phyloP scores from a whole-genome alignment of 2,888 invertebrate species.

The Lithophane leautieri region DNA sequence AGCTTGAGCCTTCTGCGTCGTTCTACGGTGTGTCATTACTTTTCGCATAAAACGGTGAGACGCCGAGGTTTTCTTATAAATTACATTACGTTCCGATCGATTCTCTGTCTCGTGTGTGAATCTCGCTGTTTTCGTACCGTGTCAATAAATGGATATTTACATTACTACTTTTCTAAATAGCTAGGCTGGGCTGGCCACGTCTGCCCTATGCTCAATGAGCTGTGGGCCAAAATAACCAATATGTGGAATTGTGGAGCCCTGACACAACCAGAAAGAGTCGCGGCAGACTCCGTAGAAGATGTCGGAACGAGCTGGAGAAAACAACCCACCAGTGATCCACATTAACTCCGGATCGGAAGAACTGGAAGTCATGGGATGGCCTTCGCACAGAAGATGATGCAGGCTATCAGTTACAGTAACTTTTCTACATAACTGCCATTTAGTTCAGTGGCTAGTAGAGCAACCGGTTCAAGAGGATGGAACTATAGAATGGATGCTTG shows the following conservation, averaged over 20 bases:
- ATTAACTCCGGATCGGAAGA: neutral
- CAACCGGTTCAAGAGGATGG: neutral
- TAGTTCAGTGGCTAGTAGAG: neutral
- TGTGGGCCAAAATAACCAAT: too few species aligned
- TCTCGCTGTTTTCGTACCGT: constrained; percentile 50
- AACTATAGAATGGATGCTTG: neutral
- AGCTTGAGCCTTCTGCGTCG: constrained; percentile 15
- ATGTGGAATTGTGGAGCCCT: too few species aligned
- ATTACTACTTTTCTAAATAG: constrained; percentile 9
- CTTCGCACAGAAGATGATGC: too few species aligned
- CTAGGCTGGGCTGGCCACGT: too few species aligned
- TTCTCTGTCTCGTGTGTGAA: constrained; percentile 69
- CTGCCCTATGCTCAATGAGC: too few species aligned
- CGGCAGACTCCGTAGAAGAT: too few species aligned
- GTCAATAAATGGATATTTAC: constrained; percentile 32
- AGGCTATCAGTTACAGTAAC: neutral
- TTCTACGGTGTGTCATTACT: constrained; percentile 58
- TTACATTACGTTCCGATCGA: constrained; percentile 82
- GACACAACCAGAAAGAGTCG: neutral
- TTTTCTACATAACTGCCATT: constrained; percentile 1
- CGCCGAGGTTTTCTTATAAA: constrained; percentile 81
- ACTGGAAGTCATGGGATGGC: too few species aligned
- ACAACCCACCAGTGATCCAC: neutral
- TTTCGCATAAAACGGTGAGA: constrained; percentile 77
- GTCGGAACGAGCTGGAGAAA: too few species aligned